These are phyloP conservation scores for Sinohyriopsis cumingii DNA, from an alignment of 2,888 invertebrate species.

Conservation along the genomic window DNA sequence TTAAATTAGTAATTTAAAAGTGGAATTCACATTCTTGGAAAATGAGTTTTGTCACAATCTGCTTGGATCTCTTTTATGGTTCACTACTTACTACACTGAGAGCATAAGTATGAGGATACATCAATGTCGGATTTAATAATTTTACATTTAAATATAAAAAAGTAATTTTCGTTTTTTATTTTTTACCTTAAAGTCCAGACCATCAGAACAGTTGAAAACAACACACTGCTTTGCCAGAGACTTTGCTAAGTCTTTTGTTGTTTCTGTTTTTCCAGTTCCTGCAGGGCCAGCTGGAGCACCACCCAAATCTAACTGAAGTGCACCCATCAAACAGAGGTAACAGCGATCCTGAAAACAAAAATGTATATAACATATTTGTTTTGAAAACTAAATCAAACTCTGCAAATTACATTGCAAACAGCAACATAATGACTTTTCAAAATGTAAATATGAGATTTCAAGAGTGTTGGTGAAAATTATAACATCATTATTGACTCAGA, in stretches of 20 bases:
- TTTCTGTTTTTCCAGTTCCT: conserved; percentile 91
- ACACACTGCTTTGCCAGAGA: conserved; percentile 91
- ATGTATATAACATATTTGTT: neutral
- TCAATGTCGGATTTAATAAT: no score
- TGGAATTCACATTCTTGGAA: no score
- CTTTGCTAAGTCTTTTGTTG: conserved; percentile 91
- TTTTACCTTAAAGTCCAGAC: conserved; percentile 76
- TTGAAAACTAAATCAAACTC: neutral
- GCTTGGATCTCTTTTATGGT: no score
- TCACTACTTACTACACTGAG: no score
- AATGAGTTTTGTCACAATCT: no score
- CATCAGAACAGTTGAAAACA: conserved; percentile 93
- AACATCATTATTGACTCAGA: no score
- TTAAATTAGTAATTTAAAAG: no score
- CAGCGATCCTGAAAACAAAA: conserved; percentile 76
- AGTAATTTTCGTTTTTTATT: neutral
- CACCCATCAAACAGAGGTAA: conserved; percentile 92
- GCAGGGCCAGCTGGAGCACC: conserved; percentile 93
- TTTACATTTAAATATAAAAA: neutral
- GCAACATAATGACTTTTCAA: no score
- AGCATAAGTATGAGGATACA: no score
- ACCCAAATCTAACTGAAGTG: conserved; percentile 86
- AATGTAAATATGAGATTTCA: no score
- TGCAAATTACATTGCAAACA: neutral
- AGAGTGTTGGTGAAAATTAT: no score